Conservation (phyloP, 1,140 invertebrate genomes). For the Atopsyche davidsoni region DNA sequence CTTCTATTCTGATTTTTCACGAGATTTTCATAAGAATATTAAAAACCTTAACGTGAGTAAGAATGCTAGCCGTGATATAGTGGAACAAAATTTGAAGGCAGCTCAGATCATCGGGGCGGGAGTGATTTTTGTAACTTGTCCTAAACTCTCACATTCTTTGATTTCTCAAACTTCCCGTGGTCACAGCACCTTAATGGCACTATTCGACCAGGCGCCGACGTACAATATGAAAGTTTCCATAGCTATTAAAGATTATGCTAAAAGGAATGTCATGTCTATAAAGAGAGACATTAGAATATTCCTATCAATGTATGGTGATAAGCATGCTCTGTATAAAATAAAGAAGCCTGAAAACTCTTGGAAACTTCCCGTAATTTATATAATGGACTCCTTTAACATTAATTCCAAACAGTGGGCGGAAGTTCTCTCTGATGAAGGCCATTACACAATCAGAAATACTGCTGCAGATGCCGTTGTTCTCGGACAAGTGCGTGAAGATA, state of each 20-base stretch:
- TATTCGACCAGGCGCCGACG: conserved; percentile 22
- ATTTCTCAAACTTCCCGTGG: conserved; percentile 13
- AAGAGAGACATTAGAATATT: conserved; percentile 21
- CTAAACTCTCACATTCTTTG: conserved; percentile 15
- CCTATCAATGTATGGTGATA: conserved; percentile 16
- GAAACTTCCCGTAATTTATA: conserved; percentile 20
- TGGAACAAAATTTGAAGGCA: conserved; percentile 22
- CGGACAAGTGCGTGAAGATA: conserved; percentile 24
- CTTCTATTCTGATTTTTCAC: conserved; percentile 19
- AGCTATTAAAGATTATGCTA: conserved; percentile 19
- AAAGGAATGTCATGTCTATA: conserved; percentile 25
- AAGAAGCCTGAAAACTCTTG: conserved; percentile 1
- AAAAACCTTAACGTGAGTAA: conserved; percentile 9
- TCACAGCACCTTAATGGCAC: conserved; percentile 15
- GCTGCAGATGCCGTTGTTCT: conserved; percentile 18
- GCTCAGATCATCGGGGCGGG: conserved; percentile 17
- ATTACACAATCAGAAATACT: conserved; percentile 23
- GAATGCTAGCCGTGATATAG: conserved; percentile 9
- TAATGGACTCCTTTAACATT: conserved; percentile 22
- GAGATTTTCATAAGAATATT: conserved; percentile 9
- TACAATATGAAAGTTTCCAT: conserved; percentile 21
- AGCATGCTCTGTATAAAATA: conserved; percentile 22
- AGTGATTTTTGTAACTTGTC: conserved; percentile 12
- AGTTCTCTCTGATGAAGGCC: conserved; percentile 19
- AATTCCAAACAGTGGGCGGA: conserved; percentile 20